A percentile compares a stretch with the other conserved stretches of the same genome.
phyloP scores from a whole-genome alignment of 2,113 vertebrate genomes.

The Rhinoptilus africanus region DNA sequence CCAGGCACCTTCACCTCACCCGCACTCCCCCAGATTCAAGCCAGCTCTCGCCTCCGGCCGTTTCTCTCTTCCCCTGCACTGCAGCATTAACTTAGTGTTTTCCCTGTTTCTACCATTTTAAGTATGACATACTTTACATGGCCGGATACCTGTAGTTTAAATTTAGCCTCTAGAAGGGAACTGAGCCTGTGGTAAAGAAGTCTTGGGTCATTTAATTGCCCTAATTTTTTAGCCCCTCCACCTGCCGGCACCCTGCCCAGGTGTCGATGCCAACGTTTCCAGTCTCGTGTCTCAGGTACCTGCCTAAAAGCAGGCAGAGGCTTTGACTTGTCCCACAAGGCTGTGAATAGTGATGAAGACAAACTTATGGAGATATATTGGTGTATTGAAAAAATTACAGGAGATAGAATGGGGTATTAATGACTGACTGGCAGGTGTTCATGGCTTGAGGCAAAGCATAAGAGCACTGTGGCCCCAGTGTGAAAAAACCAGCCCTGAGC shows the following conservation, averaged over 20 bases:
- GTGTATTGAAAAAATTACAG: background rate
- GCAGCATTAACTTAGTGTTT: background rate
- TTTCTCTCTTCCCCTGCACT: background rate
- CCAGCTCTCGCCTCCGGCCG: background rate
- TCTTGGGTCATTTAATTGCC: background rate
- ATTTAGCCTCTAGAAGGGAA: background rate
- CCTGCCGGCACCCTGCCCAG: background rate
- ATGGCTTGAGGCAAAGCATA: background rate
- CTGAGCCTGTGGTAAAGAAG: background rate
- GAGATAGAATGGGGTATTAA: background rate
- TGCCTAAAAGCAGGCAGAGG: background rate
- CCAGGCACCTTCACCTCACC: background rate
- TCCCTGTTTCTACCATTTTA: background rate
- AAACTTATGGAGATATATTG: background rate
- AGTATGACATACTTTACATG: background rate
- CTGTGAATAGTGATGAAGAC: background rate
- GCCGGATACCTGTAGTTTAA: background rate
- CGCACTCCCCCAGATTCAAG: background rate
- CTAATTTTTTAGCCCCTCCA: background rate
- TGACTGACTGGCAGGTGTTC: background rate
- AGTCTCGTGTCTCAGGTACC: background rate
- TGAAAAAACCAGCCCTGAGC: background rate
- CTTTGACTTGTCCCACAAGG: background rate
- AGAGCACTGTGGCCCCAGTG: background rate
- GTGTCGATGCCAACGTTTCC: background rate